Evolutionary conservation across 2,888 invertebrate species (phyloP).

Genomic region (Aspidapion aeneum): DNA sequence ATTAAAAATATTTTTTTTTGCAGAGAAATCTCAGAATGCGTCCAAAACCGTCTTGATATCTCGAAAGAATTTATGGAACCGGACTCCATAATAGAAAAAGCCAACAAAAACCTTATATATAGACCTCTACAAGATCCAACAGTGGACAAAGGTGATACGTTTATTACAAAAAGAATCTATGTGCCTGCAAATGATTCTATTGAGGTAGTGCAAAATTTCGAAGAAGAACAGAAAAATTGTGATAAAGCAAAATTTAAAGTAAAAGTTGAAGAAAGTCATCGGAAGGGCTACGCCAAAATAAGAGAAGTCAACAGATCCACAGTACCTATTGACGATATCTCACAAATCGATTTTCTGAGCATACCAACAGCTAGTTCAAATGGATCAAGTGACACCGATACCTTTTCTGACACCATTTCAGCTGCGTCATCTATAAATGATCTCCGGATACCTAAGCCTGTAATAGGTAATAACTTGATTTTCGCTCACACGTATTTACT

Average conservation of each 20-base stretch:
- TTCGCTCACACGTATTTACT: no score
- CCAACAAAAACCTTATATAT: slow-evolving; percentile 60
- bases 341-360: slow-evolving; percentile 21
- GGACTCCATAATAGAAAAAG: slow-evolving; percentile 65
- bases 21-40: slow-evolving; percentile 56
- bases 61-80: slow-evolving; percentile 61
- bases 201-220: slow-evolving; percentile 55
- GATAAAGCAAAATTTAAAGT: slow-evolving; percentile 22
- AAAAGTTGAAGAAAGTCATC: slow-evolving; percentile 29
- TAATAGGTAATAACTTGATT: slow-evolving; percentile 26
- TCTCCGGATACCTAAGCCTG: slow-evolving; percentile 27
- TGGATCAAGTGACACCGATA: slow-evolving; percentile 24
- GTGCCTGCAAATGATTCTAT: slow-evolving; percentile 67
- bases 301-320: slow-evolving; percentile 14
- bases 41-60: slow-evolving; percentile 40
- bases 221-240: slow-evolving; percentile 38
- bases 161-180: slow-evolving; percentile 62
- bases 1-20: slow-evolving; percentile 40
- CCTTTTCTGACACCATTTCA: slow-evolving; percentile 22
- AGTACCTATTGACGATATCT: slow-evolving; percentile 10
- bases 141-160: slow-evolving; percentile 49
- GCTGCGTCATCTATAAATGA: slow-evolving; percentile 18
- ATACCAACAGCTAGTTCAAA: slow-evolving; percentile 24
- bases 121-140: slow-evolving; percentile 46
- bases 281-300: slow-evolving; percentile 51